A percentile compares a stretch with the other conserved stretches of the same genome.
These are phyloP conservation scores for Muntiacus reevesi DNA, from an alignment of 2,113 vertebrate genomes.

Conservation along the genomic window DNA sequence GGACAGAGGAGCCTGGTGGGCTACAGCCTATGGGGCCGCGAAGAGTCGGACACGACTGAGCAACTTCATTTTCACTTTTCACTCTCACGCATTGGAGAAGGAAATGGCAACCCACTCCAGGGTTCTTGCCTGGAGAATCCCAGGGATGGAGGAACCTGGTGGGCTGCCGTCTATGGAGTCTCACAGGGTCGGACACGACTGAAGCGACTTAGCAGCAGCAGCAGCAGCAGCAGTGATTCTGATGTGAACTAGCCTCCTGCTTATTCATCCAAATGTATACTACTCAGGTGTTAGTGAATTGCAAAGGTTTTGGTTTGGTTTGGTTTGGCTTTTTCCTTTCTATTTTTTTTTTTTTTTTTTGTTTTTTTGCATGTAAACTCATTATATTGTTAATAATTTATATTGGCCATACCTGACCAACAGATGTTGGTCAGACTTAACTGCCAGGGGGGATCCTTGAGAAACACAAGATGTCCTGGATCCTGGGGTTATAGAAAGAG, in stretches of 20 bases:
- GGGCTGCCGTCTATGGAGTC: accelerated
- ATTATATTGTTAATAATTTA: neutral
- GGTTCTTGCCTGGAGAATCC: neutral
- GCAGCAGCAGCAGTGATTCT: neutral
- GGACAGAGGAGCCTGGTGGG: neutral
- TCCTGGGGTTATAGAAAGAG: neutral
- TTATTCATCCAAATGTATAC: neutral
- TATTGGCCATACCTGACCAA: neutral
- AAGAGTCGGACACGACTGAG: neutral
- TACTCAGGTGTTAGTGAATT: neutral
- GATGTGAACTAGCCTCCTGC: neutral
- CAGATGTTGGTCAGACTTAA: neutral
- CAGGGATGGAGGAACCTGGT: neutral
- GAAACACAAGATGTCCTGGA: neutral
- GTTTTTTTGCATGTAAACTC: neutral
- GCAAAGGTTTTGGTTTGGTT: neutral
- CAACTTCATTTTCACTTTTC: neutral
- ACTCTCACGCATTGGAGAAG: neutral
- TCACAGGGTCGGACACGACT: neutral
- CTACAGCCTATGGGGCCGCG: accelerated
- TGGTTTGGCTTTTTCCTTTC: neutral
- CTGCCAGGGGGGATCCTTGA: neutral
- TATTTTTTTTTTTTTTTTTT: neutral
- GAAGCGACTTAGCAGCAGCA: neutral
- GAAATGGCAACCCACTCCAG: neutral